Base-by-base conservation (phyloP, 1,140 invertebrate species). In the Colletes latitarsis region DNA sequence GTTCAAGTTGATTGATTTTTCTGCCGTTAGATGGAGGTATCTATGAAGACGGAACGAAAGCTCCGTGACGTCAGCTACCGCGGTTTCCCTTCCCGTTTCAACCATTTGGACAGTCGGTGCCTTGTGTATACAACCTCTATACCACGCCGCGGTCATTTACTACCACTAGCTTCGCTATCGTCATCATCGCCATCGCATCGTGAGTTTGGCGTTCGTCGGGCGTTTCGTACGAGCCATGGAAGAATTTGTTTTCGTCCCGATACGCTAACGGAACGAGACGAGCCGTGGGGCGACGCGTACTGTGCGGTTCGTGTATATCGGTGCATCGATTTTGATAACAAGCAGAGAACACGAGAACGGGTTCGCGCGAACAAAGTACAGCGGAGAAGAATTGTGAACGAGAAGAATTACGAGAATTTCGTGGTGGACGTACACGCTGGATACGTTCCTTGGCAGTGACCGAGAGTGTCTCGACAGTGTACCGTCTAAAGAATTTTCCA, bases 391-490 rank as follows among this genome's bases (percentile, higher is more conserved):
- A 78, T 84, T 60, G 15, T 30, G 17, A 41, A 10, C 52, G 19
- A 6, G 67, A 39, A 68, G 64, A 10, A 19, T 73, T 19, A 43
- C 41, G 52, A 69, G 41, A 21, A 75, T n/a, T 19, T 17, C 39
- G 46, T 63, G 30, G 52, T 53, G 68, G 63, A 43, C 63, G 41
- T 71, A 15, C 55, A 58, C 58, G 53, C 39, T 82, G 77, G 82
- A 87, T 88, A 85, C 86, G 71, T 86, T 88, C 82, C 87, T 88
- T 88, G 86, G 87, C 87, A 88, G 87, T 88, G 87, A 83, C 87
- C 63, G 78, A 88, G 84, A 88, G 86, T 88, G 75, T 88, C 62
- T 68, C 43, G 62, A 46, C 49, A 60, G 55, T 77, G 74, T 57
- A 6, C 49, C 49, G 8, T 46, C 43, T 46, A 6, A 46, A 12